These are phyloP conservation scores for Misgurnus mizolepis DNA, from an alignment of 2,113 vertebrate genomes.

Conservation along the genomic window DNA sequence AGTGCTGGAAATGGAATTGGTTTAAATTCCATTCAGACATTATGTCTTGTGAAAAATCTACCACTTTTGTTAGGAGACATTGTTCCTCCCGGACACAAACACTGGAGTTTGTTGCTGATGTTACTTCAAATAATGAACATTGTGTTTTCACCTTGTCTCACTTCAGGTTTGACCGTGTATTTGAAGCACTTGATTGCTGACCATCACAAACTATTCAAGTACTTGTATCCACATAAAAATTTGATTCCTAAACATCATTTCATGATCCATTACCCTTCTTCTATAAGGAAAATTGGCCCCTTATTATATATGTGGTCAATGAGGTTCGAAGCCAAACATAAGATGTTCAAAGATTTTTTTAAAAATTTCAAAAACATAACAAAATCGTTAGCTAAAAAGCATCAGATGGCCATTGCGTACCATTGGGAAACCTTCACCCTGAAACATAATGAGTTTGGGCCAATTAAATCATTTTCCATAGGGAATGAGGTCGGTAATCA, in stretches of 20 bases:
- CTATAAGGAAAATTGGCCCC: constrained; percentile 7
- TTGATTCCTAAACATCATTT: constrained; percentile 24
- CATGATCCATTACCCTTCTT: constrained; percentile 36
- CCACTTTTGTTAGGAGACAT: constrained; percentile 49
- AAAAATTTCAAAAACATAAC: constrained; percentile 26
- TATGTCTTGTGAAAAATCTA: constrained; percentile 43
- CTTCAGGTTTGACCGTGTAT: constrained; percentile 43
- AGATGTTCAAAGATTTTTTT: neutral
- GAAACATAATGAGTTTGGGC: constrained; percentile 3
- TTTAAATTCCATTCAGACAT: constrained; percentile 47
- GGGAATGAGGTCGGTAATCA: constrained; percentile 35
- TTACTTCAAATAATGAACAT: constrained; percentile 49
- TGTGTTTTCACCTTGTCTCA: constrained; percentile 43
- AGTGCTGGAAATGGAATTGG: constrained; percentile 44
- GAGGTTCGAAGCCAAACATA: constrained; percentile 2
- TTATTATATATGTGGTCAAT: constrained; percentile 31
- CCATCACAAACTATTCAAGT: constrained; percentile 37
- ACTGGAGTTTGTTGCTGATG: neutral
- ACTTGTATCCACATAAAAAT: constrained; percentile 19
- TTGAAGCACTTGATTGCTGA: constrained; percentile 46
- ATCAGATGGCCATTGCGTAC: constrained; percentile 16
- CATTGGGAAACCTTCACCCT: constrained; percentile 14
- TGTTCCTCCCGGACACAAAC: constrained; percentile 16
- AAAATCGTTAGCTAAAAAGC: constrained; percentile 37
- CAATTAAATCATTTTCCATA: neutral